phyloP scores from a whole-genome alignment of 2,888 invertebrate species.

The Cryptus armator region DNA sequence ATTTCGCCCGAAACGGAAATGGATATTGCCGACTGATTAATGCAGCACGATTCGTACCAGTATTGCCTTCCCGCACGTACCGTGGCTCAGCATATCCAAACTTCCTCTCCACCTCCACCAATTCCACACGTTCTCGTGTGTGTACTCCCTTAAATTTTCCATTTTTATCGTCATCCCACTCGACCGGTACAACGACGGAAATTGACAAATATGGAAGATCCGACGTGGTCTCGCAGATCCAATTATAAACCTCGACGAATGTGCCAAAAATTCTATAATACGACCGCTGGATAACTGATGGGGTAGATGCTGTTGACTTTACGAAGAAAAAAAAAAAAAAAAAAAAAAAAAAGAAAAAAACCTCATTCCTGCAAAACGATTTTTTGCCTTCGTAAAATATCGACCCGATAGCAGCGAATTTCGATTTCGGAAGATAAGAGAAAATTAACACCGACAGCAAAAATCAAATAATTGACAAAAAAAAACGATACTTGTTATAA shows the following conservation, averaged over 20 bases:
- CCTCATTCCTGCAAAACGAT: neutral
- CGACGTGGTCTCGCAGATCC: conserved; percentile 28
- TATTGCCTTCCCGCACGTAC: conserved; percentile 18
- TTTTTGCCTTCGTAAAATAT: neutral
- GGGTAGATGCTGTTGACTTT: neutral
- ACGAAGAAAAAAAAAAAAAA: neutral
- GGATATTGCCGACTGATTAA: conserved; percentile 71
- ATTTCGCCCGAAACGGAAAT: conserved; percentile 60
- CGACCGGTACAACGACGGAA: conserved; percentile 6
- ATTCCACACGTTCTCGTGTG: neutral
- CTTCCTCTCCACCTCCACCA: neutral
- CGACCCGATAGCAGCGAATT: no score
- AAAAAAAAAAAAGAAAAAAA: neutral
- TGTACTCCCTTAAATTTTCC: conserved; percentile 41
- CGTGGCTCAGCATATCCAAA: conserved; percentile 15
- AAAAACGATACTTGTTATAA: no score
- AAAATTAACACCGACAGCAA: no score
- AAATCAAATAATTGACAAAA: no score
- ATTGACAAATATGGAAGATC: conserved; percentile 49
- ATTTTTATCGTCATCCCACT: conserved; percentile 39
- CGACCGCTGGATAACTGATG: neutral
- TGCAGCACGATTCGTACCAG: conserved; percentile 60
- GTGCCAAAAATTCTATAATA: conserved; percentile 7
- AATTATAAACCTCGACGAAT: conserved; percentile 8
- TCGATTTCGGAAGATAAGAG: no score